phyloP scores from a whole-genome alignment of 2,113 vertebrate species.

The Scytalopus superciliaris region DNA sequence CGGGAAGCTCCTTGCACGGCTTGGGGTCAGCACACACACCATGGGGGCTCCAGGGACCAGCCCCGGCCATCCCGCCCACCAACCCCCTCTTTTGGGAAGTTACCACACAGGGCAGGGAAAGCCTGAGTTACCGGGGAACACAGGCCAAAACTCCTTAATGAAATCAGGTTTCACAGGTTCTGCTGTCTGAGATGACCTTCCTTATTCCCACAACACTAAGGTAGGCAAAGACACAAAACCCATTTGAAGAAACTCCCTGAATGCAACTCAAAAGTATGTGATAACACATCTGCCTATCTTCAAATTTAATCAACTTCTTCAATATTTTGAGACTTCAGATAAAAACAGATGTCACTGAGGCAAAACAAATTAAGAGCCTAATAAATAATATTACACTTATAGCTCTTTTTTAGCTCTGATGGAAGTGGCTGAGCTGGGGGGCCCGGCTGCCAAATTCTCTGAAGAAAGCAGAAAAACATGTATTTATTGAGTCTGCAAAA shows the following conservation, averaged over 20 bases:
- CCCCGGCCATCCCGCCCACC: not conserved
- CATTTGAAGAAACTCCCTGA: not conserved
- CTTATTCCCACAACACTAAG: not conserved
- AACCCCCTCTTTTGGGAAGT: not conserved
- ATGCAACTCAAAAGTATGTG: not conserved
- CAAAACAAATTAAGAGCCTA: not conserved
- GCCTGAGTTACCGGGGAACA: not conserved
- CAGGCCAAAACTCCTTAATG: not conserved
- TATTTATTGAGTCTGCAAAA: not conserved
- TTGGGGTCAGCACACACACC: not conserved
- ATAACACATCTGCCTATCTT: not conserved
- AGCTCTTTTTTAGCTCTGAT: not conserved
- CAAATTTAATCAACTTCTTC: not conserved
- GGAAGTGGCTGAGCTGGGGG: not conserved
- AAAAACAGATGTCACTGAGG: not conserved
- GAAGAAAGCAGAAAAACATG: not conserved
- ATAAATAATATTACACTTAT: not conserved
- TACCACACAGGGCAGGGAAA: not conserved
- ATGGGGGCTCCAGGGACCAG: not conserved
- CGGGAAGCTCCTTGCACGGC: not conserved
- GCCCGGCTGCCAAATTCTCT: not conserved
- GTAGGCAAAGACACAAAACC: not conserved
- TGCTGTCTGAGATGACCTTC: not conserved
- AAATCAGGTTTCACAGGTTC: not conserved
- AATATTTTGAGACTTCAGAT: not conserved